Percentiles rank a stretch among this genome's conserved stretches.
These are phyloP conservation scores for Hydrocynus forskahlii DNA, from an alignment of 2,797 vertebrate species.

Conservation along the genomic window DNA sequence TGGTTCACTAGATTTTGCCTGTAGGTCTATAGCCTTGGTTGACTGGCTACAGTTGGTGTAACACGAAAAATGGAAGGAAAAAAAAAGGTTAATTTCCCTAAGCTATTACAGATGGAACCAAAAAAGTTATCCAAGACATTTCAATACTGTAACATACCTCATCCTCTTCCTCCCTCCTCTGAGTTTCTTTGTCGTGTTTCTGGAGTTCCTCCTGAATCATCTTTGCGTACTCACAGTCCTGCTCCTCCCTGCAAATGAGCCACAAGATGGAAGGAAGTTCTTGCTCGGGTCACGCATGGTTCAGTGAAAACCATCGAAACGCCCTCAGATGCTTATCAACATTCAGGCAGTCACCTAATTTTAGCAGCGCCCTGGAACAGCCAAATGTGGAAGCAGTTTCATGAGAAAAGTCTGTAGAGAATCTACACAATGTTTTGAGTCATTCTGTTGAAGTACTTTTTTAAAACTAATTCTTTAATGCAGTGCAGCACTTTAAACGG, in stretches of 20 bases:
- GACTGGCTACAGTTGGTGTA: no score
- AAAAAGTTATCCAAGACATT: no score
- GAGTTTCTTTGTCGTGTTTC: slow-evolving; percentile 69
- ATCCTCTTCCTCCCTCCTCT: slow-evolving; percentile 73
- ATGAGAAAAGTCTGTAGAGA: neutral
- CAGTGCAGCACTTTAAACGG: neutral
- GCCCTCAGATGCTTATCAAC: slow-evolving; percentile 13
- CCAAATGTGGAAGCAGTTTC: neutral
- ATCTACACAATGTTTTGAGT: neutral
- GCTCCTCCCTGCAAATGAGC: slow-evolving; percentile 70
- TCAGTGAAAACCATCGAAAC: neutral
- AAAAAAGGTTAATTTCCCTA: no score
- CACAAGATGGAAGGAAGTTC: neutral
- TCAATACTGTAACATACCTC: slow-evolving; percentile 64
- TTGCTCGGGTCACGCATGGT: slow-evolving; percentile 10
- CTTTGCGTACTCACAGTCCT: slow-evolving; percentile 76
- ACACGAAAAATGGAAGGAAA: no score
- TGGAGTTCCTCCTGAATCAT: slow-evolving; percentile 78
- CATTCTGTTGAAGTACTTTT: no score
- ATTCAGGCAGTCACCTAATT: neutral
- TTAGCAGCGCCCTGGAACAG: neutral
- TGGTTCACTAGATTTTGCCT: no score
- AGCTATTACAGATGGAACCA: no score
- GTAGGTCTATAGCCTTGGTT: no score
- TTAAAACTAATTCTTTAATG: neutral